These are phyloP conservation scores for Sphenopsis melanotis DNA, from an alignment of 2,797 vertebrate species.

Conservation along the genomic window DNA sequence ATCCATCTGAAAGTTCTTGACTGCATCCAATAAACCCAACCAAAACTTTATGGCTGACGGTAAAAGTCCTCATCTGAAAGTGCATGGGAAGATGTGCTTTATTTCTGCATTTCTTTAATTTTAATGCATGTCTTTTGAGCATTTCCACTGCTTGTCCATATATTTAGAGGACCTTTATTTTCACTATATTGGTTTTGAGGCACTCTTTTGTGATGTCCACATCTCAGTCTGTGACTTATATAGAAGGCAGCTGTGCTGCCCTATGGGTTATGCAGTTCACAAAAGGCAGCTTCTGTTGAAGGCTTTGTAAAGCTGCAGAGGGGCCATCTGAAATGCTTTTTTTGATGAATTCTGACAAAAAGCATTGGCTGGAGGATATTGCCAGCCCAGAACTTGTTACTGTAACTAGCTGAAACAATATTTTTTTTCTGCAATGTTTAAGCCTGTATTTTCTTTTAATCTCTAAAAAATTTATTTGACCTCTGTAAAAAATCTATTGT, in stretches of 20 bases:
- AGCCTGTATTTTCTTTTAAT: not conserved
- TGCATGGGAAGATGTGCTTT: not conserved
- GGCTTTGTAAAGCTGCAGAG: not conserved
- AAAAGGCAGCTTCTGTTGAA: not conserved
- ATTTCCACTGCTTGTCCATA: not conserved
- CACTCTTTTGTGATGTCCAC: not conserved
- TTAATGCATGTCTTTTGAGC: not conserved
- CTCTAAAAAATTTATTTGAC: not conserved
- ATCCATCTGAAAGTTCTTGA: not conserved
- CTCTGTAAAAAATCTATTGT: not conserved
- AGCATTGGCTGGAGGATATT: slow-evolving; percentile 6
- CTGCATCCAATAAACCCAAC: not conserved
- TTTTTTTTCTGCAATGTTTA: not conserved
- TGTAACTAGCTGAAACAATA: not conserved
- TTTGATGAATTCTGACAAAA: slow-evolving; percentile 18
- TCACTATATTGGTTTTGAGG: not conserved
- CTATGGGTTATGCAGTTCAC: not conserved
- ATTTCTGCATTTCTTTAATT: not conserved
- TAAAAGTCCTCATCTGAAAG: not conserved
- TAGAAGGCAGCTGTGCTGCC: not conserved
- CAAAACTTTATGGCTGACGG: not conserved
- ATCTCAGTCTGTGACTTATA: not conserved
- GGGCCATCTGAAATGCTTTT: not conserved
- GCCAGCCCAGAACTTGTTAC: not conserved
- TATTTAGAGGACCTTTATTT: not conserved